These are phyloP conservation scores for Drosophila subpulchrella DNA, from an alignment of 1,140 invertebrate species.

Conservation along the genomic window DNA sequence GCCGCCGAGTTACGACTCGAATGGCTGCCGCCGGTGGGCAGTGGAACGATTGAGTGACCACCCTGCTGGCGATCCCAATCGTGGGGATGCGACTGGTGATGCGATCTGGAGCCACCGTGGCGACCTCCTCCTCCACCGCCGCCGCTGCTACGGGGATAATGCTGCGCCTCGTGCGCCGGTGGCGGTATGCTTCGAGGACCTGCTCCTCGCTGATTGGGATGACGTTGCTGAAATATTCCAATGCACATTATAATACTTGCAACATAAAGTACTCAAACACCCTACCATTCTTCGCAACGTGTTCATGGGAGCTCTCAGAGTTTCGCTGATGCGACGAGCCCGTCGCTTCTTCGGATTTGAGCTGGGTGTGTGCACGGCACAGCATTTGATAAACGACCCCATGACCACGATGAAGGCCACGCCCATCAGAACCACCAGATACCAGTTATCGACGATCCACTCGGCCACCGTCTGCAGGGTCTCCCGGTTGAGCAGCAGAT, in stretches of 20 bases:
- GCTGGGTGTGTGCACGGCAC: constrained; percentile 99
- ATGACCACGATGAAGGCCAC: constrained; percentile 97
- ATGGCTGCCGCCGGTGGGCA: constrained; percentile 70
- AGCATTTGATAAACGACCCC: constrained; percentile 99
- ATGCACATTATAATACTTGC: not conserved
- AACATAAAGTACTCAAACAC: not conserved
- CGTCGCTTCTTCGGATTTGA: constrained; percentile 97
- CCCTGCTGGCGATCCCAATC: constrained; percentile 81
- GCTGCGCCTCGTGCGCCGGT: constrained; percentile 76
- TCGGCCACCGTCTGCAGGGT: constrained; percentile 94
- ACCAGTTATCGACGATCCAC: constrained; percentile 98
- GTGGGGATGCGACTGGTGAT: constrained; percentile 71
- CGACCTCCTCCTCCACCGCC: constrained; percentile 39
- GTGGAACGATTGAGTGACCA: constrained; percentile 70
- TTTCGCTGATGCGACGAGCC: constrained; percentile 93
- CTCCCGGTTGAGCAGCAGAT: constrained; percentile 96
- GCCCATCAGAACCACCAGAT: constrained; percentile 96
- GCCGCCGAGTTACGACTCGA: constrained; percentile 65
- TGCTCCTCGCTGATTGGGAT: constrained; percentile 84
- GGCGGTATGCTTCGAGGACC: constrained; percentile 86
- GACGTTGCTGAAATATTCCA: constrained; percentile 81
- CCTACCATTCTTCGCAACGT: constrained; percentile 90
- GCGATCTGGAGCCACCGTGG: constrained; percentile 52
- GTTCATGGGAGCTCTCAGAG: constrained; percentile 94
- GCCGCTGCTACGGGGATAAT: constrained; percentile 56